A percentile compares a stretch with the other conserved stretches of the same genome.
Evolutionary conservation across 37 sponge, comb jelly and placozoan species (phyloP).

Genomic region (Axinella damicornis): DNA sequence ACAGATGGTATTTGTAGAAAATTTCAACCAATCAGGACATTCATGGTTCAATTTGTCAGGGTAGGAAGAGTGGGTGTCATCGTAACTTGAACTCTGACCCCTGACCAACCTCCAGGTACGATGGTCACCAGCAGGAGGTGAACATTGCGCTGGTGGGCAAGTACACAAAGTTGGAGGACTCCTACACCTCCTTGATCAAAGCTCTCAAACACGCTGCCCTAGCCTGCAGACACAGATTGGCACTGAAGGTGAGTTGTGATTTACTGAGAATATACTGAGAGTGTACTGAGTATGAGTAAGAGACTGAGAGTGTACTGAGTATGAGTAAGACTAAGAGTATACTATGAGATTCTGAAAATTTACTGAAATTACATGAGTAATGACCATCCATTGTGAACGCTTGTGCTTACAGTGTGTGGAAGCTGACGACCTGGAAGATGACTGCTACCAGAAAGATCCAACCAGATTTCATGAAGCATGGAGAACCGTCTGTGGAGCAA

Average conservation of each 20-base stretch:
- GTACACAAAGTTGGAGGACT: constrained; percentile 88
- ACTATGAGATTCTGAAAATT: too few species aligned
- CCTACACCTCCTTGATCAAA: constrained; percentile 92
- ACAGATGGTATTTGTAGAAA: too few species aligned
- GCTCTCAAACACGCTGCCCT: constrained; percentile 93
- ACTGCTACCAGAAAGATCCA: constrained; percentile 60
- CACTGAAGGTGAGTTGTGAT: constrained; percentile 28
- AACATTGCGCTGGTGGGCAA: constrained; percentile 95
- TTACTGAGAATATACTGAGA: too few species aligned
- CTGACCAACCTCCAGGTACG: constrained; percentile 54
- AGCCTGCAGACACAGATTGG: constrained; percentile 57
- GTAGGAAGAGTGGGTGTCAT: too few species aligned
- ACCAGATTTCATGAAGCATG: constrained; percentile 87
- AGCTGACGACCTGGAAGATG: constrained; percentile 84
- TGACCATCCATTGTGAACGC: too few species aligned
- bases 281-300: too few species aligned
- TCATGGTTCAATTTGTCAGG: too few species aligned
- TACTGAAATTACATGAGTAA: too few species aligned
- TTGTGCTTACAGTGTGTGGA: constrained; percentile 78
- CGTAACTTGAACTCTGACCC: too few species aligned
- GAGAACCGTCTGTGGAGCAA: constrained; percentile 69
- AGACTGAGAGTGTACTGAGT: too few species aligned
- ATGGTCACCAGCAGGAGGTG: constrained; percentile 54
- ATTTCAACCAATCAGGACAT: too few species aligned
- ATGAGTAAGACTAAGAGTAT: too few species aligned